Conservation (phyloP, 2,888 invertebrate species). For the Lepidocyrtinus sp. region DNA sequence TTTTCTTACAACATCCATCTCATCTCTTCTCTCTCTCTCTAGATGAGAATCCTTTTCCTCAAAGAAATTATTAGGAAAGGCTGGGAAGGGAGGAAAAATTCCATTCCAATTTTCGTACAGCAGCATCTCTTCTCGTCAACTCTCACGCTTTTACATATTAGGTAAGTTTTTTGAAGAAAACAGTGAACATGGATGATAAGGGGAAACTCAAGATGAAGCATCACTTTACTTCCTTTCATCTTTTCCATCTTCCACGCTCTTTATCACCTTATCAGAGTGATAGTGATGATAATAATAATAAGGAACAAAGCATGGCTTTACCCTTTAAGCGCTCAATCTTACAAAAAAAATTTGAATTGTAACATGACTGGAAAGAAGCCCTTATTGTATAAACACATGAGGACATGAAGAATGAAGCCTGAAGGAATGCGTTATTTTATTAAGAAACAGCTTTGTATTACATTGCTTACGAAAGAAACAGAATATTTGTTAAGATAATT, state of each 20-base stretch:
- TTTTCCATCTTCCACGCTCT: conserved; percentile 18
- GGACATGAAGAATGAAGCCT: background rate
- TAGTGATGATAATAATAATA: background rate
- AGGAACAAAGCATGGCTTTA: background rate
- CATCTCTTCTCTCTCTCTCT: background rate
- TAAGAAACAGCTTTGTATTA: no score
- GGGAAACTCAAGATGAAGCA: background rate
- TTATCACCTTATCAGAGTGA: conserved; percentile 36
- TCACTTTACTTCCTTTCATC: conserved; percentile 11
- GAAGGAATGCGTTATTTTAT: background rate
- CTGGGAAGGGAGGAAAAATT: conserved; percentile 22
- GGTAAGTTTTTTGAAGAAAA: background rate
- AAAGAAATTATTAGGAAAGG: conserved; percentile 9
- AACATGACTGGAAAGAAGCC: background rate
- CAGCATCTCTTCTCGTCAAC: no score
- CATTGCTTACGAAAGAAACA: background rate
- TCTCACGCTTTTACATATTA: background rate
- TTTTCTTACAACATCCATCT: background rate
- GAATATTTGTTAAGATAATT: background rate
- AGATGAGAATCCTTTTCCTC: background rate
- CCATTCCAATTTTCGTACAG: conserved; percentile 20
- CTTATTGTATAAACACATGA: background rate
- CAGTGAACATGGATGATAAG: background rate
- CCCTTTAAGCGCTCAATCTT: background rate
- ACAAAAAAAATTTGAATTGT: background rate